These are phyloP conservation scores for Polyodon spathula DNA, from an alignment of 2,113 vertebrate genomes.

Conservation along the genomic window DNA sequence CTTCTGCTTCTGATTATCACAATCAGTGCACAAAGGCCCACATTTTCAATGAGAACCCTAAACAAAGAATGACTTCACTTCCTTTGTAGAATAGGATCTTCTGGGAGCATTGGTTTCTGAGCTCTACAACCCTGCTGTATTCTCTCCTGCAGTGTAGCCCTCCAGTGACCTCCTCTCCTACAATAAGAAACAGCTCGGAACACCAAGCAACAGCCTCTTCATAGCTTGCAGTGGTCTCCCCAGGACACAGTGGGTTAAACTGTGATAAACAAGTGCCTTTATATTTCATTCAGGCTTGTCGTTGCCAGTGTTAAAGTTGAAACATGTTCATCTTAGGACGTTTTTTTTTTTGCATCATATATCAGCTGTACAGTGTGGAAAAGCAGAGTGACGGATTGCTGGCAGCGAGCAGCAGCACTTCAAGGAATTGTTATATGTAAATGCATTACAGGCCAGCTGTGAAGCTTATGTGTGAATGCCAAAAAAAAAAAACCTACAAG, in stretches of 20 bases:
- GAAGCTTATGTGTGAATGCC: not conserved
- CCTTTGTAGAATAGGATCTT: too few relatives aligned
- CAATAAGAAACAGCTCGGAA: too few relatives aligned
- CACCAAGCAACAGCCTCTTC: too few relatives aligned
- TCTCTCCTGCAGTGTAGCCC: too few relatives aligned
- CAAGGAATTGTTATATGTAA: constrained; percentile 5
- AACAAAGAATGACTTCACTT: too few relatives aligned
- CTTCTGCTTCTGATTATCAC: too few relatives aligned
- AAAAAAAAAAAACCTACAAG: not conserved
- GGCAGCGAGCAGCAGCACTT: not conserved
- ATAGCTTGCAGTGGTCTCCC: too few relatives aligned
- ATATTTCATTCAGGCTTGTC: not conserved
- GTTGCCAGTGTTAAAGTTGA: not conserved
- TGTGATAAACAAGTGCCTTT: not conserved
- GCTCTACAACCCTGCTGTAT: too few relatives aligned
- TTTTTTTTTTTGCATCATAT: constrained; percentile 8
- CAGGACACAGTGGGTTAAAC: not conserved
- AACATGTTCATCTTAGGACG: not conserved
- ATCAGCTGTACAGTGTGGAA: not conserved
- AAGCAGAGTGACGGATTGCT: constrained; percentile 7
- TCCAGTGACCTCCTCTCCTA: too few relatives aligned
- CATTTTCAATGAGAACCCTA: too few relatives aligned
- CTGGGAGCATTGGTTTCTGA: too few relatives aligned
- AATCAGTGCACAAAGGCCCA: too few relatives aligned
- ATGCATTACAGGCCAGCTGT: constrained; percentile 9